Evolutionary conservation across 2,888 invertebrate genomes (phyloP), one percentile per base, ranked within the genome.

Genomic region (Erpobdella octoculata): DNA sequence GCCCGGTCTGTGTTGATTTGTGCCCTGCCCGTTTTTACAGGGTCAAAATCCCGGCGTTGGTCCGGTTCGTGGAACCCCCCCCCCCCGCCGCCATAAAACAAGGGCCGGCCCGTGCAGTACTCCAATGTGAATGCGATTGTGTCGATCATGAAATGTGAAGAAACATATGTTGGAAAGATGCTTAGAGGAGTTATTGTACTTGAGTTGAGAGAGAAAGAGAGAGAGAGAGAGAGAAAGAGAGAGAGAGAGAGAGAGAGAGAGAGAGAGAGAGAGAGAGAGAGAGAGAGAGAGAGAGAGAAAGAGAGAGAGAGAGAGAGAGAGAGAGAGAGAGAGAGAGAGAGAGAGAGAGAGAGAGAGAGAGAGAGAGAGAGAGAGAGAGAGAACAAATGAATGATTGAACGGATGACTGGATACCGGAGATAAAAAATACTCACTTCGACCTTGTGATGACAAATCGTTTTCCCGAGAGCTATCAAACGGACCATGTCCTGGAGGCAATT

Each of bases 401-500:
- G 9, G 28, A 6, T 53, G 53, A 53, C 1, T 25, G 8, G 9
- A 4, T 5, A 1, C 1, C 4, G 53, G 28, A 53, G 15, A 15
- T 25, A 53, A 28, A 53, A 53, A 9, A 25, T 53, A 71, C 72
- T 65, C 67, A 74, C 75, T 72, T 75, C 75, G 25, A 75, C 74
- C 62, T 75, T 75, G 70, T 75, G 75, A 18, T 70, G 48, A 69
- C 74, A 75, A 70, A 74, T 71, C 8, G 64, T 59, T 38, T 69
- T 71, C 37, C 75, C 75, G 70, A 75, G 68, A 18, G 74, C 74
- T 28, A 71, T 53, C 15, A 75, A 72, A 61, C 74, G 72, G 36
- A 75, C 73, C 41, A 75, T 62, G 64, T 75, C 75, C 75, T 75
- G 69, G 53, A 72, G 68, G 64, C 59, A 61, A 58, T 71, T 38